phyloP scores from a whole-genome alignment of 2,797 vertebrate species.

The Notamacropus eugenii region DNA sequence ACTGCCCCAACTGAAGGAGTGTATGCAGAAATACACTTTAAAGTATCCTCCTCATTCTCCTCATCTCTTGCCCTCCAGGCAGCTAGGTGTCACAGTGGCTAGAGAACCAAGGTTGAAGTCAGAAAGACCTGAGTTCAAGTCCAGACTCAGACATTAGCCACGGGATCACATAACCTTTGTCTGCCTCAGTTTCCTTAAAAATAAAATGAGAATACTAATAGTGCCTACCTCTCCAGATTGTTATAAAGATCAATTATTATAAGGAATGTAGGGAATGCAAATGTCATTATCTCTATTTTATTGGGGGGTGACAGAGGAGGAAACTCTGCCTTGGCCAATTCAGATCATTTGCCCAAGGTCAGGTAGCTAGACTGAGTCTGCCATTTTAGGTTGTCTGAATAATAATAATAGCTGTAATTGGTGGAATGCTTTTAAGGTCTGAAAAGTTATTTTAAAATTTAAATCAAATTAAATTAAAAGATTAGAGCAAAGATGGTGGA shows the following conservation, averaged over 20 bases:
- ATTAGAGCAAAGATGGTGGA: too few relatives aligned
- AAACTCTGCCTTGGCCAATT: too few relatives aligned
- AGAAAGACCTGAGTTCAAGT: neutral
- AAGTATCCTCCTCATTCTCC: neutral
- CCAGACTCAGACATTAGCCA: neutral
- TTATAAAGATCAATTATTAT: neutral
- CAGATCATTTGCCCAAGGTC: too few relatives aligned
- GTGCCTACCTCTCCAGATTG: neutral
- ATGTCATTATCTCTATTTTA: too few relatives aligned
- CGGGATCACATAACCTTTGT: neutral
- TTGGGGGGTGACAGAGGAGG: too few relatives aligned
- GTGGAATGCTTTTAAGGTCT: too few relatives aligned
- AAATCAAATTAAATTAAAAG: too few relatives aligned
- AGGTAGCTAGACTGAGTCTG: too few relatives aligned
- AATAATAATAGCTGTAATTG: too few relatives aligned
- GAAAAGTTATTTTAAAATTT: too few relatives aligned
- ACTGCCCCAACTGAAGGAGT: neutral
- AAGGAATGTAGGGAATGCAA: too few relatives aligned
- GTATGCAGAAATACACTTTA: neutral
- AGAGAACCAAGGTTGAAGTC: neutral
- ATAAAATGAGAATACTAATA: neutral
- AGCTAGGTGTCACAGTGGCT: neutral
- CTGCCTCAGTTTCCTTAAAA: neutral
- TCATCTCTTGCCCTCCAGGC: neutral
- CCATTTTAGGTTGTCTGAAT: too few relatives aligned